These are phyloP conservation scores for Tragelaphus buxtoni DNA, from an alignment of 2,113 vertebrate genomes.

Conservation along the genomic window DNA sequence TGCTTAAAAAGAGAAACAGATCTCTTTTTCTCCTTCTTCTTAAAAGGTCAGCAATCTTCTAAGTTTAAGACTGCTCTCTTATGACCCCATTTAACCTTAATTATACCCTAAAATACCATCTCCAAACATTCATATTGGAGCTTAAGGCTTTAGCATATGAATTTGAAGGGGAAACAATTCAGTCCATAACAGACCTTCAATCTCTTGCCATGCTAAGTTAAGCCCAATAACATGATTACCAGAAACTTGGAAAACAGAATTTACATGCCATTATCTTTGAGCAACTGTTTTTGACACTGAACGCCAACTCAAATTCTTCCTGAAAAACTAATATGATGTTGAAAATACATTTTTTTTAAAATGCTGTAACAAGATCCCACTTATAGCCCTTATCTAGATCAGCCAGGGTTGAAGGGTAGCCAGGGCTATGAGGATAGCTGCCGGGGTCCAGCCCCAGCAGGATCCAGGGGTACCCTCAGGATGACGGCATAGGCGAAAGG, in stretches of 20 bases:
- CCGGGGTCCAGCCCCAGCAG: too few relatives aligned
- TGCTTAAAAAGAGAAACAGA: not conserved
- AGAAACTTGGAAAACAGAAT: not conserved
- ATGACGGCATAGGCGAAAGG: too few relatives aligned
- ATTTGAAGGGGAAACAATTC: not conserved
- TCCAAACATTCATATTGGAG: not conserved
- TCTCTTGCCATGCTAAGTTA: not conserved
- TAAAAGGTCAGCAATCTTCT: not conserved
- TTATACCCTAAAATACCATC: not conserved
- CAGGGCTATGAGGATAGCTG: too few relatives aligned
- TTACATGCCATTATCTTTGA: not conserved
- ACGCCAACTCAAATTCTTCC: not conserved
- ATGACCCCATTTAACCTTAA: not conserved
- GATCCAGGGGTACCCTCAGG: too few relatives aligned
- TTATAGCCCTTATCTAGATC: not conserved
- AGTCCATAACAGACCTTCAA: not conserved
- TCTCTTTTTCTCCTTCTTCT: not conserved
- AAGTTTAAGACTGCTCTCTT: not conserved
- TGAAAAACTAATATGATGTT: not conserved
- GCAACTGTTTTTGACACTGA: not conserved
- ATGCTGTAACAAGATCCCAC: accelerated
- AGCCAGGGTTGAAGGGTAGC: not conserved
- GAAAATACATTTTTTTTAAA: accelerated
- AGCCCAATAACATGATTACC: not conserved
- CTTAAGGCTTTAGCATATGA: not conserved